phyloP scores from a whole-genome alignment of 2,888 invertebrate genomes.

The Carabus problematicus region DNA sequence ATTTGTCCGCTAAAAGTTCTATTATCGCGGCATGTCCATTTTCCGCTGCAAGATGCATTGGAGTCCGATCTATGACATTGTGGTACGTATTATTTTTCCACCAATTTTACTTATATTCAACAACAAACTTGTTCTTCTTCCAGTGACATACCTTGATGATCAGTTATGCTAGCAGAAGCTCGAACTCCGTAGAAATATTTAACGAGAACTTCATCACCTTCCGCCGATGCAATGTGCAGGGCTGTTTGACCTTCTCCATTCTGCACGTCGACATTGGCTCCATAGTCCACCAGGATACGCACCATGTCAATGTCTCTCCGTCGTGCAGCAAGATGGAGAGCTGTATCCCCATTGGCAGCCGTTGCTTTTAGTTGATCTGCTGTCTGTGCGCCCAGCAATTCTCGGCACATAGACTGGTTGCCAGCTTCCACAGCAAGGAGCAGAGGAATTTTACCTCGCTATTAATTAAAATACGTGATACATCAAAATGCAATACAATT shows the following conservation, averaged over 20 bases:
- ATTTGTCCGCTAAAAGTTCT: slow-evolving; percentile 95
- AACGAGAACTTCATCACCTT: slow-evolving; percentile 92
- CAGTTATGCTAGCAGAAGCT: slow-evolving; percentile 92
- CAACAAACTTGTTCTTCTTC: slow-evolving; percentile 43
- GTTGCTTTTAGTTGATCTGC: slow-evolving; percentile 87
- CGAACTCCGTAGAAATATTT: slow-evolving; percentile 95
- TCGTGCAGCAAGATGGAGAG: slow-evolving; percentile 93
- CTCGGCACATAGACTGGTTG: slow-evolving; percentile 93
- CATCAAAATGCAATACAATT: slow-evolving; percentile 32
- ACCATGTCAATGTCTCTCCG: slow-evolving; percentile 93
- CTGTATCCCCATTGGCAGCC: slow-evolving; percentile 88
- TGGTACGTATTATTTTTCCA: neutral
- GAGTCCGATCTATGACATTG: slow-evolving; percentile 80
- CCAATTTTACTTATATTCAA: slow-evolving; percentile 2
- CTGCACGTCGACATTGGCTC: slow-evolving; percentile 88
- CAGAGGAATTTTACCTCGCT: slow-evolving; percentile 94
- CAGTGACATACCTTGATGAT: slow-evolving; percentile 77
- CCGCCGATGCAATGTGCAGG: slow-evolving; percentile 93
- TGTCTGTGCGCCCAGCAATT: slow-evolving; percentile 86
- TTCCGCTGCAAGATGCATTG: slow-evolving; percentile 97
- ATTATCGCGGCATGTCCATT: slow-evolving; percentile 95
- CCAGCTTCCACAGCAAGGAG: slow-evolving; percentile 94
- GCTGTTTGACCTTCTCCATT: slow-evolving; percentile 96
- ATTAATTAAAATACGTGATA: slow-evolving; percentile 47
- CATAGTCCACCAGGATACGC: slow-evolving; percentile 89